Conservation (phyloP, 2,113 vertebrate genomes). For the Actinemys pallida region DNA sequence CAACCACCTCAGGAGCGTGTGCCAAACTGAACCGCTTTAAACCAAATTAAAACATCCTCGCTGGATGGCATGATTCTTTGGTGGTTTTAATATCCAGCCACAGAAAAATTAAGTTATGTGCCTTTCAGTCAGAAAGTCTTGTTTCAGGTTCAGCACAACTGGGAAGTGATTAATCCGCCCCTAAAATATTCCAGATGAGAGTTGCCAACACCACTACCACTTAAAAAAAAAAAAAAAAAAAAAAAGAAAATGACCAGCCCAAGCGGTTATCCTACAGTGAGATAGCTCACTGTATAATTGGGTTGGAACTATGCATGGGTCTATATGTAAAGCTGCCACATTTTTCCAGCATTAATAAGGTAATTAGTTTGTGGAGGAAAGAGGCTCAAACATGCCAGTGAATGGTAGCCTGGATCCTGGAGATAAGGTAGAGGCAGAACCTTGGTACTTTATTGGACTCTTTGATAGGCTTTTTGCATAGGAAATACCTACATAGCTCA, state of each 20-base stretch:
- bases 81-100: slow-evolving; percentile 61
- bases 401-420: not conserved
- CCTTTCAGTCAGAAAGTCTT: slow-evolving; percentile 61
- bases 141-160: slow-evolving; percentile 66
- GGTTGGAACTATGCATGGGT: not conserved
- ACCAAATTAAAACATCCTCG: slow-evolving; percentile 40
- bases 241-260: fast-evolving
- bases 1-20: slow-evolving; percentile 13
- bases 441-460: not conserved
- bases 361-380: fast-evolving
- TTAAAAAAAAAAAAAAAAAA: not conserved
- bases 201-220: not conserved
- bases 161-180: slow-evolving; percentile 73
- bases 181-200: slow-evolving; percentile 72
- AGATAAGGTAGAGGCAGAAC: not conserved
- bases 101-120: slow-evolving; percentile 62
- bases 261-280: not conserved
- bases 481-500: not conserved
- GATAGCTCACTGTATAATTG: not conserved
- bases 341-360: not conserved
- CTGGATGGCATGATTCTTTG: slow-evolving; percentile 57
- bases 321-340: not conserved
- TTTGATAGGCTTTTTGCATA: not conserved
- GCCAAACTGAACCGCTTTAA: slow-evolving; percentile 55
- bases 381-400: not conserved